Evolutionary conservation across 2,113 vertebrate species (phyloP), one percentile per base, ranked within the genome.

Genomic region (Sander lucioperca): DNA sequence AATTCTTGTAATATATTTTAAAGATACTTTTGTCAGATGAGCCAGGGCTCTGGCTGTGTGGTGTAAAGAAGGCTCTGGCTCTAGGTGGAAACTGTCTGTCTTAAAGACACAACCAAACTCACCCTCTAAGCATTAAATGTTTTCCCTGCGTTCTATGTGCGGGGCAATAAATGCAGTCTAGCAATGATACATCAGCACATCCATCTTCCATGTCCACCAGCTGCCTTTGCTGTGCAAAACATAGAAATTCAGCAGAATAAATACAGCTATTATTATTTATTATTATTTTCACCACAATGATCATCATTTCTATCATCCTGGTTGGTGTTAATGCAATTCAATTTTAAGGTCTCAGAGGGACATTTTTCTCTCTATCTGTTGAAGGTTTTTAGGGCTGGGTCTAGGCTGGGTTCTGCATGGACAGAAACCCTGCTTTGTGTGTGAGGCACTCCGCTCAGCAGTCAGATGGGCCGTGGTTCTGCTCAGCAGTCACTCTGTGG

Each of bases 221-320:
- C 97, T 98, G 97, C 97, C 97, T 96, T 97, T 94, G 96, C 97
- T 99, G 97, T 99, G 98, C 97, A 99, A 99, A 99, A 97, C 96
- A 97, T 96, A 97, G 96, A 96, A 96, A 96, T 86, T 91, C 82
- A 90, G 91, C 96, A 97, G 97, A 99, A 99, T 99, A 99, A 99
- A 98, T 98, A 99, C 96, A 92, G 69, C 79, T 94, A 92, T 95
- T 94, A 93, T 95, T 93, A 94, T 90, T 97, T 93, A 87, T 92
- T 88, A 91, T 95, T 97, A 96, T 94, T 96, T 96, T 96, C 92
- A 95, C 94, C 92, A 89, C 94, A 75, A 85, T 82, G 65, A 56
- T 80, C 70, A 83, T 81, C 54, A 72, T 74, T 79, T 56, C 79
- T 71, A 77, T 80, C 83, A 89, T 86, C 83, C 86, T 79, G 77